phyloP scores from a whole-genome alignment of 2,113 vertebrate genomes.

The Leucosticte australis region DNA sequence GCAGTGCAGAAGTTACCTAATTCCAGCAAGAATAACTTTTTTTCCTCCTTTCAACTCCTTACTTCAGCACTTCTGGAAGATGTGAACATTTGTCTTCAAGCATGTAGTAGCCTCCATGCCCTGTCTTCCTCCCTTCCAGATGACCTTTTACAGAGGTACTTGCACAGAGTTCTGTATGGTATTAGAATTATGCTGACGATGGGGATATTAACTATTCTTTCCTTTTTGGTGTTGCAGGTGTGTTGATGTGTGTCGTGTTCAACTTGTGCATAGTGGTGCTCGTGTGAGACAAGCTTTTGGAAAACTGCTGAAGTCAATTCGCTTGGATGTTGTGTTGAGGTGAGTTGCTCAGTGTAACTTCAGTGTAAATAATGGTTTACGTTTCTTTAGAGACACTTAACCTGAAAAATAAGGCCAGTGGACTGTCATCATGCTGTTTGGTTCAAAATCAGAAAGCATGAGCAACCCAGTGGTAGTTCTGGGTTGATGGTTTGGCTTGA shows the following conservation, averaged over 20 bases:
- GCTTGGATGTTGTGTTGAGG: conserved; percentile 91
- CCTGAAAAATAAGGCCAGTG: not conserved
- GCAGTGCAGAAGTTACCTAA: not conserved
- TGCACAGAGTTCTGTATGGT: not conserved
- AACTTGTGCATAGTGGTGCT: conserved; percentile 88
- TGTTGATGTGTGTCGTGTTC: conserved; percentile 93
- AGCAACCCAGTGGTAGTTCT: not conserved
- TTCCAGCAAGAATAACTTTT: not conserved
- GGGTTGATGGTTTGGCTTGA: not conserved
- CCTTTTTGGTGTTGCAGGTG: conserved; percentile 75
- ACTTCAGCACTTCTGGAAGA: conserved; percentile 89
- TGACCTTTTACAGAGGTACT: conserved; percentile 91
- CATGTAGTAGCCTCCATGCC: conserved; percentile 89
- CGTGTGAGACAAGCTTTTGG: conserved; percentile 92
- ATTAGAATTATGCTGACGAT: not conserved
- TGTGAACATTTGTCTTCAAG: conserved; percentile 86
- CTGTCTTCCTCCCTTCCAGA: conserved; percentile 88
- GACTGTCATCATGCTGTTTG: not conserved
- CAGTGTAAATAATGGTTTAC: not conserved
- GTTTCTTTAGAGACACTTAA: not conserved
- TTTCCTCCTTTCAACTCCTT: not conserved
- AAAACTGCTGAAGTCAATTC: conserved; percentile 90
- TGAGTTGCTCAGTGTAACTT: conserved; percentile 35
- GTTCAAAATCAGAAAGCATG: not conserved
- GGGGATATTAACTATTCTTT: not conserved